Base-by-base conservation (phyloP, 2,113 vertebrate species). In the Hippoglossus stenolepis region DNA sequence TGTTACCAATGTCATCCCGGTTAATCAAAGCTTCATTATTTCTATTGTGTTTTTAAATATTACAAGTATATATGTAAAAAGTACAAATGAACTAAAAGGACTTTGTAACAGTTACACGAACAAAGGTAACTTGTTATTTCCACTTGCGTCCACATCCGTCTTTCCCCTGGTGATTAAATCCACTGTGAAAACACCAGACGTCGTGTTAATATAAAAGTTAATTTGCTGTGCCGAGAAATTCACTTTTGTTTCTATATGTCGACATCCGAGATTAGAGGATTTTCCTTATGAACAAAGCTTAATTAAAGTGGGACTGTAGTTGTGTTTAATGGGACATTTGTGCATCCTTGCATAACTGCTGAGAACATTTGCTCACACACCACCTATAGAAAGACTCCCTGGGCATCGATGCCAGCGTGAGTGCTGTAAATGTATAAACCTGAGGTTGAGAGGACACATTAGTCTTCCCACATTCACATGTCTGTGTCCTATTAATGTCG, bases 241-340 rank as follows among this genome's bases (percentile, higher is more conserved):
- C 3, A 45, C 23, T 76, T 57, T 73, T 63, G 62, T 63, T 79
- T 73, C 60, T 51, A 24, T 20, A 45, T 43, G 17, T 67, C 3
- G 3, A 59, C 65, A 3, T 69, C 18, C 59, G 78, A 82, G 59
- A 68, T 68, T 49, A 68, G 57, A 65, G 12, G 56, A 38, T 49
- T 70, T 73, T 71, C 54, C 56, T 54, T 68, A 54, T 35, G 66
- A 65, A 73, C 40, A 65, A 26, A 61, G 43, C 3, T 68, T 81
- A 54, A 85, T 80, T 85, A 83, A 79, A 88, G 68, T 20, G 13
- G 67, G 73, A 70, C 15, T 78, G 31, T 12, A 72, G 58, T 8
- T 76, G 40, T 3, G 8, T 64, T 86, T 85, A 70, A 79, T 72
- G 21, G 75, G 62, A 49, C 49, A 24, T 70, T 77, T 54, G 71